A percentile compares a stretch with the other conserved stretches of the same genome.
Conservation (phyloP, 2,797 vertebrate species). For the Sorex maritimensis region DNA sequence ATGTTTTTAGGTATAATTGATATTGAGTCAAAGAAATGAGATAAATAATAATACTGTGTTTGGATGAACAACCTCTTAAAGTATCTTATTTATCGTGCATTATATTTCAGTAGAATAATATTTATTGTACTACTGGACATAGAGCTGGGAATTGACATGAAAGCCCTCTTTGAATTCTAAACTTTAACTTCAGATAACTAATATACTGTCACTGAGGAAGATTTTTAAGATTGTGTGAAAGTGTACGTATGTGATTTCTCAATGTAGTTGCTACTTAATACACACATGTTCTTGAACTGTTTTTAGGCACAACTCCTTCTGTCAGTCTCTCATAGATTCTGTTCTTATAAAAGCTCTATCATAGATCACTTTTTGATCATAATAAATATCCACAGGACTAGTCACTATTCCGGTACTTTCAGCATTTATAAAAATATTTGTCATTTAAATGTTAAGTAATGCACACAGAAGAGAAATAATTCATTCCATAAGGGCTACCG, state of each 20-base stretch:
- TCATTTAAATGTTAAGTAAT: conserved; percentile 29
- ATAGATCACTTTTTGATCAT: conserved; percentile 36
- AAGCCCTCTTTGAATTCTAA: conserved; percentile 17
- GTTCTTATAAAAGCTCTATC: conserved; percentile 9
- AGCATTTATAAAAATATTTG: not conserved
- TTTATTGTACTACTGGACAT: not conserved
- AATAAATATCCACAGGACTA: not conserved
- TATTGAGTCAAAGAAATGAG: conserved; percentile 22
- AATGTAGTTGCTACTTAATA: conserved; percentile 12
- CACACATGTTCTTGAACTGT: not conserved
- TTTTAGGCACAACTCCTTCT: not conserved
- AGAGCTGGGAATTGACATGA: not conserved
- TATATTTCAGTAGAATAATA: not conserved
- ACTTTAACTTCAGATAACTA: conserved; percentile 8
- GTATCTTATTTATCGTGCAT: not conserved
- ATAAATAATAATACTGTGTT: conserved; percentile 56
- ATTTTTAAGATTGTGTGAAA: conserved; percentile 20
- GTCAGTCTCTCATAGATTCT: conserved; percentile 33
- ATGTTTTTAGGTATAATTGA: conserved; percentile 42
- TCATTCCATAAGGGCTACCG: not conserved
- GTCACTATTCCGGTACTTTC: not conserved
- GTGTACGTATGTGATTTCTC: conserved; percentile 16
- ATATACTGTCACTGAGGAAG: not conserved
- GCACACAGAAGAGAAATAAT: not conserved
- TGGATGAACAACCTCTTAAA: not conserved